Evolutionary conservation across 2,888 invertebrate genomes (phyloP).

Genomic region (Acanthoscelides obtectus): DNA sequence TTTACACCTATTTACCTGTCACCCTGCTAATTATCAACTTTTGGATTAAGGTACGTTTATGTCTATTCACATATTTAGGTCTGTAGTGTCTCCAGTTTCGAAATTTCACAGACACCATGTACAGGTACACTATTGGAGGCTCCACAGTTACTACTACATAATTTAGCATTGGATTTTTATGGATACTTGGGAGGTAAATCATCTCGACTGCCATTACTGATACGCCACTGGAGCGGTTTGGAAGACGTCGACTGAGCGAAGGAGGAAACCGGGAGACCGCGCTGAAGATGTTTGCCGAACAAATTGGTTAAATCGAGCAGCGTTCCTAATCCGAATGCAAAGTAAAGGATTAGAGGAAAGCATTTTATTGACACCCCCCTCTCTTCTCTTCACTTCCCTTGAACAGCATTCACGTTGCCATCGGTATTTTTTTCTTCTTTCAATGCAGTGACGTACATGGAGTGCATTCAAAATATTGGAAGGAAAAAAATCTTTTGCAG

Average conservation of each 20-base stretch:
- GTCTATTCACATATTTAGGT: no score
- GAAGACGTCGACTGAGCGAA: constrained; percentile 1
- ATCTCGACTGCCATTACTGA: no score
- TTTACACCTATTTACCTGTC: no score
- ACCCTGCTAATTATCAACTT: no score
- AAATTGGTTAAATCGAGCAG: constrained; percentile 46
- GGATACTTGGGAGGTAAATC: no score
- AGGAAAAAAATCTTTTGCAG: no score
- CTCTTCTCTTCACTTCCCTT: constrained; percentile 15
- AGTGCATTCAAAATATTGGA: not conserved
- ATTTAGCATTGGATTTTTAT: no score
- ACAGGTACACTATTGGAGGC: no score
- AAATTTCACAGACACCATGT: no score
- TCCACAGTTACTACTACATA: no score
- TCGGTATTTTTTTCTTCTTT: not conserved
- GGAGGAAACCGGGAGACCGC: constrained; percentile 6
- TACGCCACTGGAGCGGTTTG: not conserved
- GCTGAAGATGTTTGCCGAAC: constrained; percentile 41
- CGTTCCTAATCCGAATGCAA: constrained; percentile 42
- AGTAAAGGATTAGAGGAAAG: constrained; percentile 41
- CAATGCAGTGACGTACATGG: not conserved
- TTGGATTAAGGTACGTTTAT: no score
- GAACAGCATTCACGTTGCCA: not conserved
- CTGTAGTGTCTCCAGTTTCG: no score
- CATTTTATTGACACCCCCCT: constrained; percentile 37